A percentile compares a stretch with the other conserved stretches of the same genome.
phyloP scores from a whole-genome alignment of 2,888 invertebrate species.

The Lomographa bimaculata region DNA sequence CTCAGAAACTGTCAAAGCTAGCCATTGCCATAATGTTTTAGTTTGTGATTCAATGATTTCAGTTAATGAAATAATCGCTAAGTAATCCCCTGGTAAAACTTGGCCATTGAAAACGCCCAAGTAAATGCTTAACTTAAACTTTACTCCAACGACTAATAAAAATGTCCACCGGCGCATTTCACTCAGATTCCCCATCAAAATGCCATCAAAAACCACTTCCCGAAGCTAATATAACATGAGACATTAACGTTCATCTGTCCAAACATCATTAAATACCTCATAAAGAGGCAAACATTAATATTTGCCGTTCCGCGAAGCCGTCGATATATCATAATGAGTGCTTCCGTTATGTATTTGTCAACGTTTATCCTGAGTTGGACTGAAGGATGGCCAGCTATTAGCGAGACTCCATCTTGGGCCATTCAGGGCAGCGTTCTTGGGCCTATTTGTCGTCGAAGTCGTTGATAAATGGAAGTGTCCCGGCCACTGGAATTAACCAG shows the following conservation, averaged over 20 bases:
- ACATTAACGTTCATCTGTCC: slow-evolving; percentile 14
- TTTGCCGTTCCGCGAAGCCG: slow-evolving; percentile 16
- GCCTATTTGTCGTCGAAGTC: slow-evolving; percentile 65
- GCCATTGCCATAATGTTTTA: too few relatives aligned
- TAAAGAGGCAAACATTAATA: slow-evolving; percentile 21
- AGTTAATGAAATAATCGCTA: too few relatives aligned
- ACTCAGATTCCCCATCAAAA: background rate
- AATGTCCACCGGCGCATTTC: too few relatives aligned
- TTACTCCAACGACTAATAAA: too few relatives aligned
- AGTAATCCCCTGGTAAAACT: too few relatives aligned
- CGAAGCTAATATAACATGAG: slow-evolving; percentile 5
- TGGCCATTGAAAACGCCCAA: too few relatives aligned
- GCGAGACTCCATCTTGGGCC: slow-evolving; percentile 59
- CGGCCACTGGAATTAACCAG: slow-evolving; percentile 51
- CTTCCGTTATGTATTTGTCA: slow-evolving; percentile 71
- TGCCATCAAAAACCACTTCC: slow-evolving; percentile 1
- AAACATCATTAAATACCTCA: slow-evolving; percentile 20
- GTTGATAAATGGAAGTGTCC: slow-evolving; percentile 66
- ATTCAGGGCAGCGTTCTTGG: slow-evolving; percentile 64
- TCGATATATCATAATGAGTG: slow-evolving; percentile 66
- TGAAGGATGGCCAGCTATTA: slow-evolving; percentile 72
- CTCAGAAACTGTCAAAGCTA: too few relatives aligned
- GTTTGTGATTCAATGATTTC: too few relatives aligned
- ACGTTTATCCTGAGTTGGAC: slow-evolving; percentile 59
- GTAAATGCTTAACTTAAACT: too few relatives aligned